Evolutionary conservation across 2,113 vertebrate species (phyloP), one percentile per base, ranked within the genome.

Genomic region (Acanthochromis polyacanthus): DNA sequence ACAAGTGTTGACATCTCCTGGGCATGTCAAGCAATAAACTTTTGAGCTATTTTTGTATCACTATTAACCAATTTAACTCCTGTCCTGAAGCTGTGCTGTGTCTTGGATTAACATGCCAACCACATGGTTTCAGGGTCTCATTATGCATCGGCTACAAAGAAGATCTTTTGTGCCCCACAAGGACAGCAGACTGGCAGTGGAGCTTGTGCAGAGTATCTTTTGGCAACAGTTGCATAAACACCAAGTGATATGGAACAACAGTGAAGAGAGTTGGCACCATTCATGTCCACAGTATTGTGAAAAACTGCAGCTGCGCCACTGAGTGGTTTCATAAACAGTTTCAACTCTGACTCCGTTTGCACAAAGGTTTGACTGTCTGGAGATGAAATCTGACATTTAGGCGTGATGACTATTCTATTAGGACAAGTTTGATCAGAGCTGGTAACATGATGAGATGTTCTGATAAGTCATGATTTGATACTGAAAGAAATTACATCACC

Each of bases 301-400:
- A 88, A 88, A 74, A 38, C 5, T 58, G 50, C 85, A 86, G 83
- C 85, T 80, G 82, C 45, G 5, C 32, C 38, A 61, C 0, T 3
- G 50, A 70, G n/a, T 12, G 40, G 53, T 85, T 87, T 81, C 70
- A 65, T 10, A 61, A 68, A 67, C 57, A 66, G 11, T 51, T 83
- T 83, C 45, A 70, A 45, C 77, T 62, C 40, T 76, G 63, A 57
- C 46, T 70, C 25, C 4, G 4, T 52, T 55, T 77, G 48, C 36
- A 72, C 61, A 83, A 80, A 60, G 55, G 15, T 53, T 74, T 19
- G 19, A 60, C 28, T 66, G 68, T 65, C 32, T 64, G 48, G 17
- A 57, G 20, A 62, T 25, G 8, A 61, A 28, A 36, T 25, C 28
- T 38, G 45, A 53, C n/a, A 12, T 60, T 32, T 4, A 45, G 10